Evolutionary conservation across 2,113 vertebrate genomes (phyloP).

Genomic region (Pheucticus melanocephalus): DNA sequence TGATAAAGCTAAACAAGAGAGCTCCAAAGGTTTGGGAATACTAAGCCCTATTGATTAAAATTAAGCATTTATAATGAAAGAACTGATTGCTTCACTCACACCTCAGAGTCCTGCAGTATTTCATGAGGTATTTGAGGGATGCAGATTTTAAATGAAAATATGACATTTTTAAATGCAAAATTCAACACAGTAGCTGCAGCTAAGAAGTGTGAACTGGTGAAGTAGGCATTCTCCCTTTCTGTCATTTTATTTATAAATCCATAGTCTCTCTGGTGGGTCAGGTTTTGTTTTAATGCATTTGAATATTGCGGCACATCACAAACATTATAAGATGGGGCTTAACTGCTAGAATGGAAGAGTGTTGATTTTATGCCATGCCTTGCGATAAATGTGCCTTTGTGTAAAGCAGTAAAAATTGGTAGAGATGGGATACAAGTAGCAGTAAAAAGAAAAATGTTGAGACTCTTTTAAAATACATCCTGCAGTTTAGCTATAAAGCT

Average conservation of each 20-base stretch:
- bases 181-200: not conserved
- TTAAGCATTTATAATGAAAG: not conserved
- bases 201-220: not conserved
- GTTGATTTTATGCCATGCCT: constrained; percentile 29
- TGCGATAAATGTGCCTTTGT: not conserved
- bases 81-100: not conserved
- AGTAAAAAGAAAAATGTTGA: constrained; percentile 53
- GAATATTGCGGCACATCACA: not conserved
- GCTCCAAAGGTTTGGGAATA: not conserved
- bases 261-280: not conserved
- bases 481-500: constrained; percentile 67
- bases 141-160: not conserved
- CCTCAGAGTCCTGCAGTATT: not conserved
- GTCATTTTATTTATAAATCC: not conserved
- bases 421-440: constrained; percentile 48
- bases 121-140: not conserved
- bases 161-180: not conserved
- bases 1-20: not conserved
- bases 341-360: not conserved
- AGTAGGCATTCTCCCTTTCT: not conserved
- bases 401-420: constrained; percentile 31
- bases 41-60: not conserved
- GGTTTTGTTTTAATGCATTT: not conserved
- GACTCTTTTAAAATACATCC: constrained; percentile 61
- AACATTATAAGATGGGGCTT: not conserved